A percentile compares a stretch with the other conserved stretches of the same genome.
Evolutionary conservation across 2,113 vertebrate species (phyloP).

Genomic region (Hepsetus odoe): DNA sequence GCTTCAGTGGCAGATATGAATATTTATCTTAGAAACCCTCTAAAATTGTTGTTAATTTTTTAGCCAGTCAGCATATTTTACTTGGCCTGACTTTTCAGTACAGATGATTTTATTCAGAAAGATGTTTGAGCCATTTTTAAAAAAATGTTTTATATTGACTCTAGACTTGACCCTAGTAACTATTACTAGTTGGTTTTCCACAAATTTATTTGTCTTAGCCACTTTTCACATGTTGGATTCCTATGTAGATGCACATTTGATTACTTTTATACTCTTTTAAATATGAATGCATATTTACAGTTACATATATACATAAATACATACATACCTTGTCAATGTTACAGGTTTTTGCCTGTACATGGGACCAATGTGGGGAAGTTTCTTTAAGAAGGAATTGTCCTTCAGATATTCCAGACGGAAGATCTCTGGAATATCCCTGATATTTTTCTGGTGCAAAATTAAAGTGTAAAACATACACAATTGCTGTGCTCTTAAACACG

Average conservation of each 20-base stretch:
- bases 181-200: background rate
- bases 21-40: background rate
- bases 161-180: background rate
- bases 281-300: background rate
- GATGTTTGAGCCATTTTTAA: background rate
- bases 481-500: background rate
- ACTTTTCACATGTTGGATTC: background rate
- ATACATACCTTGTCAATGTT: background rate
- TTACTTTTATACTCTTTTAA: background rate
- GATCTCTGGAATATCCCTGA: background rate
- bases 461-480: background rate
- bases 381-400: background rate
- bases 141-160: background rate
- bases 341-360: background rate
- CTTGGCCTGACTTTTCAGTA: background rate
- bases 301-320: background rate
- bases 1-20: background rate
- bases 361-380: background rate
- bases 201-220: background rate
- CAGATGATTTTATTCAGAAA: background rate
- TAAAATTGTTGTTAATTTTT: background rate
- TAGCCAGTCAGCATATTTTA: background rate
- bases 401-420: background rate
- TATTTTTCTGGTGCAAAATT: background rate
- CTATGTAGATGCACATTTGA: background rate